Evolutionary conservation across 2,888 invertebrate genomes (phyloP).

Genomic region (Ceratothoa steindachneri): DNA sequence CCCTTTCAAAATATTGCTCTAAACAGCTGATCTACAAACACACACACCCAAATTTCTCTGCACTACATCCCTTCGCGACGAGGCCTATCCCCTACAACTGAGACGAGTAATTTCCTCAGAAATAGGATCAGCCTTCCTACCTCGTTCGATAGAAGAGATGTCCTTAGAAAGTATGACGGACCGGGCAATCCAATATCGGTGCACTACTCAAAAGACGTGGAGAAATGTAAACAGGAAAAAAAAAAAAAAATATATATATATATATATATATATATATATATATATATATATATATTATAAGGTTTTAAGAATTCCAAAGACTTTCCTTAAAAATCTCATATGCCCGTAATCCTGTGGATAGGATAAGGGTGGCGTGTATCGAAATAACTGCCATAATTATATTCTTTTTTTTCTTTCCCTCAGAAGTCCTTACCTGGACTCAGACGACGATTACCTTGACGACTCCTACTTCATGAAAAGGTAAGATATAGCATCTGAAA

Average conservation of each 20-base stretch:
- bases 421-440: neutral
- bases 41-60: too few species aligned
- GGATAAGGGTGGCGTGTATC: too few species aligned
- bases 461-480: neutral
- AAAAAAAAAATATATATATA: neutral
- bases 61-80: too few species aligned
- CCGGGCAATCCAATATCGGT: neutral
- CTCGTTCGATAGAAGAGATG: too few species aligned
- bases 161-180: too few species aligned
- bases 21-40: too few species aligned
- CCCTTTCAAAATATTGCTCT: too few species aligned
- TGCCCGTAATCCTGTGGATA: too few species aligned
- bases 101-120: neutral
- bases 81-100: neutral
- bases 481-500: neutral
- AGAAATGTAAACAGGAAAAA: neutral
- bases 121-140: too few species aligned
- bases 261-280: neutral
- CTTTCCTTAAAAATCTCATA: too few species aligned
- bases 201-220: neutral
- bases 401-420: neutral
- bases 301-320: too few species aligned
- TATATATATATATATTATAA: neutral
- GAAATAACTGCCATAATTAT: too few species aligned
- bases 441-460: neutral